Conservation (phyloP, 92 coral and sea anemone genomes). For the Siderastrea radians region DNA sequence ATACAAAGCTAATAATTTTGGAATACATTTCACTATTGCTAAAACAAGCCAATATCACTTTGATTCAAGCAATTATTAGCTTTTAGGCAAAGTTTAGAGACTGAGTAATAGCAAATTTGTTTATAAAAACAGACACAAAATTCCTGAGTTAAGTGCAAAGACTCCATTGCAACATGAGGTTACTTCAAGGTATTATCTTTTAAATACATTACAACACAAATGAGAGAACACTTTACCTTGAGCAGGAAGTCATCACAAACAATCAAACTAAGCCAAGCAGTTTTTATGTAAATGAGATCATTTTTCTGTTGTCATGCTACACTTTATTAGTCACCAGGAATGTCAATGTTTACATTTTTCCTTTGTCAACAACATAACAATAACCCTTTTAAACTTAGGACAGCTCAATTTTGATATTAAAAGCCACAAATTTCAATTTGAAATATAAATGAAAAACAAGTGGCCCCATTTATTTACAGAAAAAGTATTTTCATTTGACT, state of each 20-base stretch:
- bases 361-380: background rate
- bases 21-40: no score
- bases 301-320: conserved; percentile 9
- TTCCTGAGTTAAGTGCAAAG: background rate
- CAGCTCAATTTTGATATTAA: background rate
- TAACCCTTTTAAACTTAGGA: background rate
- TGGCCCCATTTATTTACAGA: background rate
- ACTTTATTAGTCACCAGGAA: conserved; percentile 34
- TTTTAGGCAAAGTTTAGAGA: background rate
- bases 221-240: background rate
- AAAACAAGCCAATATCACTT: background rate
- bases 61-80: conserved; percentile 4
- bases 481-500: background rate
- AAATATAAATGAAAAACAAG: background rate
- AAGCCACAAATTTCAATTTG: background rate
- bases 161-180: background rate
- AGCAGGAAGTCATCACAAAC: conserved; percentile 16
- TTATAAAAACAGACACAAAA: background rate
- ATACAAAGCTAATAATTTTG: no score
- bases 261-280: background rate
- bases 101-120: conserved; percentile 6
- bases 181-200: background rate
- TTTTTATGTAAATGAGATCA: conserved; percentile 17
- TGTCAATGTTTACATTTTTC: conserved; percentile 24
- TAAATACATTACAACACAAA: background rate